Evolutionary conservation across 2,113 vertebrate species (phyloP).

Genomic region (Scopus umbretta): DNA sequence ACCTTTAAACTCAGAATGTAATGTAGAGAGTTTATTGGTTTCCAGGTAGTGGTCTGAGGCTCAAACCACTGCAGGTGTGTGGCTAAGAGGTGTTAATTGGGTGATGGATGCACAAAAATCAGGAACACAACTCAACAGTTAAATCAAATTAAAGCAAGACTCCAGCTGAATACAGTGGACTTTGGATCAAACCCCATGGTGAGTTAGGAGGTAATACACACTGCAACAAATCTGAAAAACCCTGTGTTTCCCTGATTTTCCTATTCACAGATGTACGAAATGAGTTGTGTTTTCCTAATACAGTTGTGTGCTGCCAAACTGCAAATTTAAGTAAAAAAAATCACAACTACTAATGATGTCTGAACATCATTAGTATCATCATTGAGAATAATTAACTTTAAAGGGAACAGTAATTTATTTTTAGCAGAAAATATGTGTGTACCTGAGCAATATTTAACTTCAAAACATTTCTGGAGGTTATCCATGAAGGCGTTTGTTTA

Average conservation of each 20-base stretch:
- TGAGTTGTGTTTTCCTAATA: neutral
- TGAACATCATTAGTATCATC: too few relatives aligned
- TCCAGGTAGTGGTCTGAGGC: neutral
- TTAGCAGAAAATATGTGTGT: neutral
- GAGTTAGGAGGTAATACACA: neutral
- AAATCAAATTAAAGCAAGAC: neutral
- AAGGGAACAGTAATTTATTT: neutral
- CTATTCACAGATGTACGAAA: neutral
- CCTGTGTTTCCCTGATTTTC: neutral
- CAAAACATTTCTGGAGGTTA: neutral
- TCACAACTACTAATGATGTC: neutral
- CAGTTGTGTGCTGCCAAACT: neutral
- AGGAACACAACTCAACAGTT: neutral
- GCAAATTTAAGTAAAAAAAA: neutral
- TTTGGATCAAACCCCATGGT: neutral
- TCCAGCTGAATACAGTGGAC: neutral
- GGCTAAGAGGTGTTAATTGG: neutral
- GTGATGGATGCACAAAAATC: neutral
- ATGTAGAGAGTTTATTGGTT: neutral
- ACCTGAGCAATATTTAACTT: neutral
- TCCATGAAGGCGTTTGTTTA: neutral
- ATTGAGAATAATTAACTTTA: neutral
- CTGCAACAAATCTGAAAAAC: neutral
- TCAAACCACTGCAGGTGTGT: neutral
- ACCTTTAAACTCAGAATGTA: neutral